Evolutionary conservation across 2,797 vertebrate genomes (phyloP).

Genomic region (Catharus ustulatus): DNA sequence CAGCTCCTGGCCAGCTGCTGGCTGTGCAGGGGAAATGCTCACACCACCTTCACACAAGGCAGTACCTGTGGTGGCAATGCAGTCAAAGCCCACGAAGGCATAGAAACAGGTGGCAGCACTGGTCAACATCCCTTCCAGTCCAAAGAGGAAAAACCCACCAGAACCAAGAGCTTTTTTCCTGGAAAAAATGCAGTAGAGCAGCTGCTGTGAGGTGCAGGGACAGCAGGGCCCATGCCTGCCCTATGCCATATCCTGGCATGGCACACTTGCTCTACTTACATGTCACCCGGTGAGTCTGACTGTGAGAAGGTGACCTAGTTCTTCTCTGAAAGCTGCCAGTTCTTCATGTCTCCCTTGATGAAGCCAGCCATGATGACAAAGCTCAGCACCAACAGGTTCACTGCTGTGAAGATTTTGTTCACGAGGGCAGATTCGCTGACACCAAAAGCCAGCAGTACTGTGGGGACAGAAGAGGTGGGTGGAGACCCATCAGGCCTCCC

Average conservation of each 20-base stretch:
- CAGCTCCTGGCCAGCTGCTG: background rate
- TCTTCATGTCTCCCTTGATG: constrained; percentile 85
- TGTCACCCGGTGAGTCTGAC: rapidly evolving
- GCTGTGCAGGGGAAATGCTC: background rate
- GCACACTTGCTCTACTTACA: background rate
- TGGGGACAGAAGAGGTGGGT: background rate
- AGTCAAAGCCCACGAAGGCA: constrained; percentile 96
- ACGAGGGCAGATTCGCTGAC: constrained; percentile 93
- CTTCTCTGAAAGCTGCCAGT: constrained; percentile 85
- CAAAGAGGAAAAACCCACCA: constrained; percentile 91
- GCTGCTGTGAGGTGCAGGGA: rapidly evolving
- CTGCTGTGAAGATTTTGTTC: constrained; percentile 93
- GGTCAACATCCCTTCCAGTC: constrained; percentile 84
- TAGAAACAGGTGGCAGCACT: constrained; percentile 98
- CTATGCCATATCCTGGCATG: background rate
- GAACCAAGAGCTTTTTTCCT: constrained; percentile 76
- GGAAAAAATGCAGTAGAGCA: constrained; percentile 17
- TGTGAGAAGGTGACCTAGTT: constrained; percentile 63
- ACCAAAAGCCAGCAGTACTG: constrained; percentile 88
- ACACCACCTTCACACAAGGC: rapidly evolving
- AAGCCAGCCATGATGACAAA: constrained; percentile 92
- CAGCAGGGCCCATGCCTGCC: background rate
- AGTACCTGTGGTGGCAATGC: constrained; percentile 95
- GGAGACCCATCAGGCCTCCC: background rate
- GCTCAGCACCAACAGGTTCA: constrained; percentile 91